These are phyloP conservation scores for Microctenopoma stevenorrisi DNA, from an alignment of 2,797 vertebrate genomes.

Conservation along the genomic window DNA sequence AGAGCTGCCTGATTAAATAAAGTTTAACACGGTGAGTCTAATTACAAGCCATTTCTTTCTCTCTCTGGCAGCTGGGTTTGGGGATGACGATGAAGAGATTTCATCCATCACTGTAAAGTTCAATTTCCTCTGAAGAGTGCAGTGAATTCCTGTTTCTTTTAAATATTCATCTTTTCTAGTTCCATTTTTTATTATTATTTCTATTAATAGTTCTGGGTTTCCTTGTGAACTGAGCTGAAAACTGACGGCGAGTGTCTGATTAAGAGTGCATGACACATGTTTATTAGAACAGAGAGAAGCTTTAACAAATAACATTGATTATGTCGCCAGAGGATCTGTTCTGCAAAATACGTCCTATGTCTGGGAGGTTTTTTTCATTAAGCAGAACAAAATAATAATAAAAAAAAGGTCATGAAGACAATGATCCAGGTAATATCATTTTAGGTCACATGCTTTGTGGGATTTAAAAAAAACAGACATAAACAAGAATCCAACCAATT, in stretches of 20 bases:
- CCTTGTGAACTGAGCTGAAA: not conserved
- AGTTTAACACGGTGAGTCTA: not conserved
- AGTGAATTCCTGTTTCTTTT: no score
- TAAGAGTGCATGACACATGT: slow-evolving; percentile 1
- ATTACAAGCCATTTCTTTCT: not conserved
- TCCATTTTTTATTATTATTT: not conserved
- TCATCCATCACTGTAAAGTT: no score
- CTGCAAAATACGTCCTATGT: not conserved
- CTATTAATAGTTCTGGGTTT: not conserved
- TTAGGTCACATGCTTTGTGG: slow-evolving; percentile 21
- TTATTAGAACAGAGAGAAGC: not conserved
- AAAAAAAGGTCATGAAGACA: not conserved
- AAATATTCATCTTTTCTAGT: no score
- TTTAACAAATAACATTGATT: not conserved
- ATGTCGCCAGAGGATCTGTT: slow-evolving; percentile 9
- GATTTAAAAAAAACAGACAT: no score
- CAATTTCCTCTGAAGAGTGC: no score
- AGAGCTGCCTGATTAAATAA: not conserved
- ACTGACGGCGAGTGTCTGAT: not conserved
- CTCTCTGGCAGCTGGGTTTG: not conserved
- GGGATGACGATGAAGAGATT: not conserved
- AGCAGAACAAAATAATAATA: not conserved
- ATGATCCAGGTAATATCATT: slow-evolving; percentile 1
- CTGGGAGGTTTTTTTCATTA: not conserved
- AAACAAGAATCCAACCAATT: no score